These are phyloP conservation scores for Echinops telfairi DNA, from an alignment of 2,113 vertebrate species.

Conservation along the genomic window DNA sequence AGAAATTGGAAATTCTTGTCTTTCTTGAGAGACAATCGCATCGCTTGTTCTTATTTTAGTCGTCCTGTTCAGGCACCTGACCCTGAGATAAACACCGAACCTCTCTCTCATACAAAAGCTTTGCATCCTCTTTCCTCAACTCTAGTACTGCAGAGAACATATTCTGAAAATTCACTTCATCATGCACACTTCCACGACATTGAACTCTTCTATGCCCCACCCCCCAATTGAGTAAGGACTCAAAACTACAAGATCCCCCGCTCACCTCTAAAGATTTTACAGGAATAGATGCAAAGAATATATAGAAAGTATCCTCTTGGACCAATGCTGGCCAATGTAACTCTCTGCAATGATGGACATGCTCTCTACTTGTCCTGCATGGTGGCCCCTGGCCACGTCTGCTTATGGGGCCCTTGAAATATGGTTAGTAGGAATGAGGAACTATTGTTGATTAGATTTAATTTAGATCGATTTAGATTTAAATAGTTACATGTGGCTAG, in stretches of 20 bases:
- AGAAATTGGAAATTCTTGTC: not conserved
- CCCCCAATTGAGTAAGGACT: not conserved
- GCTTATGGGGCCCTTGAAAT: not conserved
- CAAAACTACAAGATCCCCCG: not conserved
- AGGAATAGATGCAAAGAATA: not conserved
- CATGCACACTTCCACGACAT: not conserved
- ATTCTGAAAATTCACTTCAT: not conserved
- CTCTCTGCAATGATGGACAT: not conserved
- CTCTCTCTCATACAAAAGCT: not conserved
- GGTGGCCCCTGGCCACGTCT: not conserved
- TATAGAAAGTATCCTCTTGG: not conserved
- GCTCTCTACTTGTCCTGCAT: not conserved
- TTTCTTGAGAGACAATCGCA: not conserved
- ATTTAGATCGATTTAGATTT: conserved; percentile 25
- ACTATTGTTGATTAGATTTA: conserved; percentile 11
- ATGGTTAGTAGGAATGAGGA: not conserved
- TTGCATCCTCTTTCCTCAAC: not conserved
- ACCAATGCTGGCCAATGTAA: not conserved
- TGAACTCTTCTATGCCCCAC: not conserved
- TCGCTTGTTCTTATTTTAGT: not conserved
- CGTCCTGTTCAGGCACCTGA: not conserved
- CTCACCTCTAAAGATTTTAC: not conserved
- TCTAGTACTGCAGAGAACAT: not conserved
- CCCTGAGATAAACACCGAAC: not conserved
- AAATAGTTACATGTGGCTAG: not conserved